Conservation (phyloP, 2,888 invertebrate genomes). For the Tanaodytes sp. region DNA sequence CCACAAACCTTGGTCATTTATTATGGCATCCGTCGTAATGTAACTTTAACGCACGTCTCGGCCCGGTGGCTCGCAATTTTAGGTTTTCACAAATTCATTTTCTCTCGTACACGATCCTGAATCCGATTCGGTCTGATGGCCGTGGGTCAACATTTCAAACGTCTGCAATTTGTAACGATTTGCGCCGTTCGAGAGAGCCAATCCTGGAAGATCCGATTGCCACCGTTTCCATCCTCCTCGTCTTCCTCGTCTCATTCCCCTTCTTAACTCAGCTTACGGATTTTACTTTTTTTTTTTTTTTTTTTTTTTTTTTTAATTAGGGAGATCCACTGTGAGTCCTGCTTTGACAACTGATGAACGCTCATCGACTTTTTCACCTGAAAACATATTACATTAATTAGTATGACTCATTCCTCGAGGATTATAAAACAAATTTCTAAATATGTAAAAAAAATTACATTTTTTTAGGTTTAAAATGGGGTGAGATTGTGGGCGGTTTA, state of each 20-base stretch:
- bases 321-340: slow-evolving; percentile 59
- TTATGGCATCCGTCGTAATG: slow-evolving; percentile 72
- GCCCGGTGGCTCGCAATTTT: slow-evolving; percentile 29
- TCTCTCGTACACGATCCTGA: no score
- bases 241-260: slow-evolving; percentile 28
- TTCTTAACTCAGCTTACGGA: slow-evolving; percentile 47
- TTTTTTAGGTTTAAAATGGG: no score
- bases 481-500: no score
- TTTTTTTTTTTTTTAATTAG: slow-evolving; percentile 8
- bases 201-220: background rate
- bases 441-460: no score
- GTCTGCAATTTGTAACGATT: no score
- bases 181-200: no score
- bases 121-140: no score
- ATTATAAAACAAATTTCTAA: no score
- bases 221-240: slow-evolving; percentile 27
- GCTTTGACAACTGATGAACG: slow-evolving; percentile 62
- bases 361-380: slow-evolving; percentile 66
- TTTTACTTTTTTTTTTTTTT: no score
- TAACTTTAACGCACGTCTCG: slow-evolving; percentile 43
- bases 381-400: no score
- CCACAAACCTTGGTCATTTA: slow-evolving; percentile 72
- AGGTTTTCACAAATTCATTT: background rate
- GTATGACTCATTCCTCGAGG: no score
- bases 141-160: no score